Conservation (phyloP, 2,113 vertebrate genomes). For the Pseudorectes ferrugineus region DNA sequence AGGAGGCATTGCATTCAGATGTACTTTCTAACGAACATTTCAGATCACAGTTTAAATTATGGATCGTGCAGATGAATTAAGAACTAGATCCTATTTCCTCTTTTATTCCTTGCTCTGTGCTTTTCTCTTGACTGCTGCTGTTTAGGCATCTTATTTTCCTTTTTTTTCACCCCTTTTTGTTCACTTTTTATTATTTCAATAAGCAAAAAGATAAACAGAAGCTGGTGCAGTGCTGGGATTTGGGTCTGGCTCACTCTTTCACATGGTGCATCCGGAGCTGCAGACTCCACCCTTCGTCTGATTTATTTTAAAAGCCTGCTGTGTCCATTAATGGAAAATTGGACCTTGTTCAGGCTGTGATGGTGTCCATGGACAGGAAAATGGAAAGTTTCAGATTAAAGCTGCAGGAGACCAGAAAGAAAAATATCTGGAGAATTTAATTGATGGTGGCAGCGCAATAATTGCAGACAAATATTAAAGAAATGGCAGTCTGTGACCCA, state of each 20-base stretch:
- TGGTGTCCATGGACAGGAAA: constrained; percentile 38
- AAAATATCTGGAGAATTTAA: constrained; percentile 32
- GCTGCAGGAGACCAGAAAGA: constrained; percentile 21
- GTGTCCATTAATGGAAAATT: constrained; percentile 33
- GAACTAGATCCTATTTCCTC: neutral
- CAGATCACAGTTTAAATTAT: neutral
- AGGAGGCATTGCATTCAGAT: neutral
- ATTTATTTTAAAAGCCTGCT: constrained; percentile 42
- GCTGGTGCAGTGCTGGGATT: neutral
- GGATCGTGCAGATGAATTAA: neutral
- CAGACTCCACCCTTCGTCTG: neutral
- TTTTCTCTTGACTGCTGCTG: neutral
- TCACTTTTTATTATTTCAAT: neutral
- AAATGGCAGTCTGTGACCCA: neutral
- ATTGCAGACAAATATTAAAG: neutral
- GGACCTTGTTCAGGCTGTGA: neutral
- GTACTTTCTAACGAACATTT: neutral
- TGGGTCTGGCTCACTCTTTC: neutral
- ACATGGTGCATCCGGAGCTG: neutral
- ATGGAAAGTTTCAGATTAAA: constrained; percentile 46
- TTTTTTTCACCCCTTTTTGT: rapidly evolving
- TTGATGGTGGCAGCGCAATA: neutral
- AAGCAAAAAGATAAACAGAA: neutral
- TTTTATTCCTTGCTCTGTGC: neutral
- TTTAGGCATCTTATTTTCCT: neutral